Base-by-base conservation (phyloP, 2,888 invertebrate species). In the Mylabris sibirica region DNA sequence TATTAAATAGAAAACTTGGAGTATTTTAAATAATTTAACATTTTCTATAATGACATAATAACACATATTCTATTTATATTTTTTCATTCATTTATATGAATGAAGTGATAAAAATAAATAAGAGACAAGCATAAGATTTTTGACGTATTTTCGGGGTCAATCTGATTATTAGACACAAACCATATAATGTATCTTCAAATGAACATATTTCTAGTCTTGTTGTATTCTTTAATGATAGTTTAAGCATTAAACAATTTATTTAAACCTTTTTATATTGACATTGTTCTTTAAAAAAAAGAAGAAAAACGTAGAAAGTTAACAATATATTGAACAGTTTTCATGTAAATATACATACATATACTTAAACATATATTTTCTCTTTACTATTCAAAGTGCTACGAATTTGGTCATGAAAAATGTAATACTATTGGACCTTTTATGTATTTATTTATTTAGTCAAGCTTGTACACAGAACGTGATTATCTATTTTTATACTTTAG, bases 251-350 rank as follows among this genome's bases (percentile, higher is more conserved):
- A 57, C n/a, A 57, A 57, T 57, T 57, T 57, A 26, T 57, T 57
- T 57, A 14, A 3, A 14, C n/a, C 14, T 57, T 57, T 26, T 4
- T 57, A 14, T 24, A 22, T 57, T 57, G 57, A 57, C n/a, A 22
- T 57, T 57, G 24, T 14, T 57, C 57, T 57, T 57, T 1, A 22
- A 22, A 53, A 49, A 30, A 6, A 6, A 6, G 8, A 1, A 44
- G 8, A 49, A 53, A 26, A 57, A 57, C 57, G 57, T 57, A 57
- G 57, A 57, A 57, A 57, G 57, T 57, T 57, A 57, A 49, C 49
- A 49, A 57, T 57, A 24, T 26, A 57, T 57, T 57, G 57, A 57
- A 57, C 14, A 57, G 1, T 57, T 57, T 57, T 24, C 57, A 24
- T 57, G 26, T 57, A 44, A 44, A 44, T 44, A 44, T 44, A n/a